phyloP scores from a whole-genome alignment of 2,888 invertebrate species.

The Rapana venosa region DNA sequence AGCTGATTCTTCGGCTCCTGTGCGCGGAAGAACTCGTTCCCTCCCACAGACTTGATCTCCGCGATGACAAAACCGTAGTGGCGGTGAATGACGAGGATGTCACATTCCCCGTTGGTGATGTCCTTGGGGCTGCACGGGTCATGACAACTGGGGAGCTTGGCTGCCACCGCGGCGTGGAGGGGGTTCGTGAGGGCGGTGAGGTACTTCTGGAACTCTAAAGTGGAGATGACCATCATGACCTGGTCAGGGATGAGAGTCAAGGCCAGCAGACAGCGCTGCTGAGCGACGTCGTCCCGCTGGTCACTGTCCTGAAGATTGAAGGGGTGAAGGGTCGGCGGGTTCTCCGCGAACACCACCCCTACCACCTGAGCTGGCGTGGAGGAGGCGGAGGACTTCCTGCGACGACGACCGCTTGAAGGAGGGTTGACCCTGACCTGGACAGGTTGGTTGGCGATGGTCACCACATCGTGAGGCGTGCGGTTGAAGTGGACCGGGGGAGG shows the following conservation, averaged over 20 bases:
- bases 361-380: neutral
- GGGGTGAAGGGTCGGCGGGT: neutral
- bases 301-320: neutral
- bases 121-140: neutral
- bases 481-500: constrained; percentile 5
- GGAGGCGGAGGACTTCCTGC: neutral
- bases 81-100: constrained; percentile 7
- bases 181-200: neutral
- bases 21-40: neutral
- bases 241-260: neutral
- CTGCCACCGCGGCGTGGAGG: neutral
- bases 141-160: neutral
- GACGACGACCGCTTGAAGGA: neutral
- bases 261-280: neutral
- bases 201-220: neutral
- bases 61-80: neutral
- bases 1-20: neutral
- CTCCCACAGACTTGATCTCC: constrained; percentile 13
- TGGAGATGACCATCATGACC: constrained; percentile 5
- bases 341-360: neutral
- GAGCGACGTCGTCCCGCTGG: neutral
- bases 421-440: neutral
- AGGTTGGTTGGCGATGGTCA: neutral
- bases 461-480: neutral
- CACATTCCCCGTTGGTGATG: neutral